Evolutionary conservation across 2,888 invertebrate species (phyloP), one percentile per base, ranked within the genome.

Genomic region (Seira sanloemensis): DNA sequence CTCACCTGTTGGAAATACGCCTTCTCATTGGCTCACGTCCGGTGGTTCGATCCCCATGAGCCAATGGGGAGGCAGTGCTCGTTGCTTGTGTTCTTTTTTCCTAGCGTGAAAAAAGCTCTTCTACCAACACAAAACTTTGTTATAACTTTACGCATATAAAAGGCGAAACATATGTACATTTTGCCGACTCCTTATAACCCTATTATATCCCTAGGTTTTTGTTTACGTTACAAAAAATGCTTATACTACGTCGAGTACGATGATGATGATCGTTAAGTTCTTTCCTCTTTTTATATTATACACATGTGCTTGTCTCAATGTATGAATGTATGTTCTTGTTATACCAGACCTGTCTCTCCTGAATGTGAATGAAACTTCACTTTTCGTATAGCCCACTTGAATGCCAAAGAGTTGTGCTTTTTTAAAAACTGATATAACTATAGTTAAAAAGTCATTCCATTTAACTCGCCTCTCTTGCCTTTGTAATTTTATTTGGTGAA

Each of bases 1-100:
- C 80, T 85, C 85, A 85, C 85, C 85, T 85, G 85, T 85, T 85
- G 85, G 77, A 50, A 65, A 81, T 18, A 75, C 77, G 72, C 2
- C 27, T n/a, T n/a, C n/a, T 75, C 67, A 67, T 67, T 75, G 74
- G 68, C 81, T 85, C 85, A 85, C 85, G 81, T 85, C 46, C 76
- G 74, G 82, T 82, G 85, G 81, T 85, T 62, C 78, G 80, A 81
- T 81, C 73, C 65, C 27, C 72, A 85, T 78, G 65, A 81, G 78
- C 85, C 81, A 83, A 83, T 83, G 21, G 12, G 37, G 16, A 5
- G 5, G n/a, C 58, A 16, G n/a, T 58, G n/a, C 58, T n/a, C 18
- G 18, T 58, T 58, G 18, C 18, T 9, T 58, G 58, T 58, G 12
- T 18, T 18, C 18, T n/a, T 58, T 58, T 58, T 18, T 58, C 4